Percentiles rank a stretch among this genome's conserved stretches.
These are phyloP conservation scores for Callimorpha dominula DNA, from an alignment of 2,888 invertebrate genomes.

Conservation along the genomic window DNA sequence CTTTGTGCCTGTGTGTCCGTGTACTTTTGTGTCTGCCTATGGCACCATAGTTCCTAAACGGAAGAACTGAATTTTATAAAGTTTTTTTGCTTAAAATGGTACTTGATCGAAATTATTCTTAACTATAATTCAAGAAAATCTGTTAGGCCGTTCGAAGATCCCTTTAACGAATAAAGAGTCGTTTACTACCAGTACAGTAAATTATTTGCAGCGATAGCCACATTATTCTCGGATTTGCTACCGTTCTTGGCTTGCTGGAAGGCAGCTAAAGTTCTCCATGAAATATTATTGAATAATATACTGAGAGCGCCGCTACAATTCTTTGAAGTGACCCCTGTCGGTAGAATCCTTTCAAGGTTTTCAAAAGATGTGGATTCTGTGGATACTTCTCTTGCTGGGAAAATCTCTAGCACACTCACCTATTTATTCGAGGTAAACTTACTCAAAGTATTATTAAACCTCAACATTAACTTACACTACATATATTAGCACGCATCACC, in stretches of 20 bases:
- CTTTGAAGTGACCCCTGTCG: slow-evolving; percentile 93
- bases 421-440: slow-evolving; percentile 91
- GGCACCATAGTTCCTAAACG: too few species aligned
- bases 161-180: too few species aligned
- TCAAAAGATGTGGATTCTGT: slow-evolving; percentile 91
- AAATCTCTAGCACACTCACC: slow-evolving; percentile 89
- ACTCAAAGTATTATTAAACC: background rate
- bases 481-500: background rate
- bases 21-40: too few species aligned
- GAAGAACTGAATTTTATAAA: too few species aligned
- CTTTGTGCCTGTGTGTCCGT: too few species aligned
- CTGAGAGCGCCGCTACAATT: slow-evolving; percentile 90
- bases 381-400: slow-evolving; percentile 89
- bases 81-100: too few species aligned
- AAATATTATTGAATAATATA: slow-evolving; percentile 87
- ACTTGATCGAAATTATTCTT: too few species aligned
- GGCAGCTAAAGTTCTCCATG: slow-evolving; percentile 89
- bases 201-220: slow-evolving; percentile 88
- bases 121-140: too few species aligned
- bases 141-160: too few species aligned
- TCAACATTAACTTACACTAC: background rate
- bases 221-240: slow-evolving; percentile 89
- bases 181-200: background rate
- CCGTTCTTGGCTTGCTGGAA: slow-evolving; percentile 90
- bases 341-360: slow-evolving; percentile 91